A percentile compares a stretch with the other conserved stretches of the same genome.
Evolutionary conservation across 2,113 vertebrate genomes (phyloP).

Genomic region (Tamias sibiricus): DNA sequence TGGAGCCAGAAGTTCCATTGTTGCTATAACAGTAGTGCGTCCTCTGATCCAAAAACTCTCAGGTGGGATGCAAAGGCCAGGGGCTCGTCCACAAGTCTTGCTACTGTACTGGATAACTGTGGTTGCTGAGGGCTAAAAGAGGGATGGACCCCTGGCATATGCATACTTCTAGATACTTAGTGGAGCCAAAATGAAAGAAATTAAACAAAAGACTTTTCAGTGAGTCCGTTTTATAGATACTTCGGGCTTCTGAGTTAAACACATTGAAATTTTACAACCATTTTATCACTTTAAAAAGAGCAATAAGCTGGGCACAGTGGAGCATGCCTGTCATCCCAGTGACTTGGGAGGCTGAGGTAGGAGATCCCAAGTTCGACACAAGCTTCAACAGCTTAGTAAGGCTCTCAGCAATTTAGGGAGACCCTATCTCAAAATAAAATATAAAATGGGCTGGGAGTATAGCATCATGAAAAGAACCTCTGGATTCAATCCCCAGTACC

Average conservation of each 20-base stretch:
- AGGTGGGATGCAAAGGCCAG: constrained; percentile 32
- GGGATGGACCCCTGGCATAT: accelerated
- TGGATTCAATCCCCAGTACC: too few relatives aligned
- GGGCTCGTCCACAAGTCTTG: constrained; percentile 59
- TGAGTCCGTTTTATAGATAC: neutral
- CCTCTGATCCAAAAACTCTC: constrained; percentile 60
- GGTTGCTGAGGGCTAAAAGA: constrained; percentile 29
- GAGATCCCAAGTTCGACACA: too few relatives aligned
- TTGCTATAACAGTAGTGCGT: constrained; percentile 62
- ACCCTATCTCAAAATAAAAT: too few relatives aligned
- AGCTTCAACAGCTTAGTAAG: too few relatives aligned
- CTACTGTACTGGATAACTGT: constrained; percentile 19
- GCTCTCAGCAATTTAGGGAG: too few relatives aligned
- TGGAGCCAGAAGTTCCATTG: constrained; percentile 52
- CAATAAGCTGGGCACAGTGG: too few relatives aligned
- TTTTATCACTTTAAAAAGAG: neutral
- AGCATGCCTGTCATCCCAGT: too few relatives aligned
- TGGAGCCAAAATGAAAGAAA: neutral
- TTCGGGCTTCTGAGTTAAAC: neutral
- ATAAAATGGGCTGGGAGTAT: too few relatives aligned
- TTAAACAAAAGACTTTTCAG: neutral
- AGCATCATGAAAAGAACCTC: too few relatives aligned
- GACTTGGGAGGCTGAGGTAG: too few relatives aligned
- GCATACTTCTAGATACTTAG: neutral
- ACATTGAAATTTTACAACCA: neutral